These are phyloP conservation scores for Danionella cerebrum DNA, from an alignment of 2,113 vertebrate genomes.

Conservation along the genomic window DNA sequence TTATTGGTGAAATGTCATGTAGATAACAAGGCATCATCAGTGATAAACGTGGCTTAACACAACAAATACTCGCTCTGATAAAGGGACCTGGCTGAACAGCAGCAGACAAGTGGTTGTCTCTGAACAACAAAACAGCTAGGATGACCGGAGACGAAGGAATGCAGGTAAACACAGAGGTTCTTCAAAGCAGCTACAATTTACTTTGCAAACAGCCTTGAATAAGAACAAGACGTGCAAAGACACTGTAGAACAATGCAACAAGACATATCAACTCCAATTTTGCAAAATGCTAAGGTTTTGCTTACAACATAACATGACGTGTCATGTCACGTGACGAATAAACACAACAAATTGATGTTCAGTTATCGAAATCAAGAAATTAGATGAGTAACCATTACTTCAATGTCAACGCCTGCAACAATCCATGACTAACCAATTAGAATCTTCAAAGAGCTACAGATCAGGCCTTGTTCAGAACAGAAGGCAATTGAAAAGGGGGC, in stretches of 20 bases:
- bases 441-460: not conserved
- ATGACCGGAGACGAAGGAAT: slow-evolving; percentile 1
- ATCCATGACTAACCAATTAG: not conserved
- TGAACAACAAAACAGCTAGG: not conserved
- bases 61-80: not conserved
- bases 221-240: not conserved
- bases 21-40: too few relatives aligned
- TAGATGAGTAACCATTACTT: not conserved
- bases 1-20: too few relatives aligned
- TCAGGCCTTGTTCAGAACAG: not conserved
- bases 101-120: not conserved
- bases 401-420: not conserved
- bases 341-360: not conserved
- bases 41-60: too few relatives aligned
- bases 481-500: not conserved
- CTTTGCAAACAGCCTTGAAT: not conserved
- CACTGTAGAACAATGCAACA: not conserved
- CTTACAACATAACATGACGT: not conserved
- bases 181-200: slow-evolving; percentile 10
- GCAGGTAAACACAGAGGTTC: not conserved
- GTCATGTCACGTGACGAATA: not conserved
- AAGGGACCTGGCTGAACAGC: not conserved
- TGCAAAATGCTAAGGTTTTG: not conserved
- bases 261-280: not conserved
- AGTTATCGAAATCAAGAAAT: not conserved